Base-by-base conservation (phyloP, 2,113 vertebrate genomes). In the Tiliqua scincoides region DNA sequence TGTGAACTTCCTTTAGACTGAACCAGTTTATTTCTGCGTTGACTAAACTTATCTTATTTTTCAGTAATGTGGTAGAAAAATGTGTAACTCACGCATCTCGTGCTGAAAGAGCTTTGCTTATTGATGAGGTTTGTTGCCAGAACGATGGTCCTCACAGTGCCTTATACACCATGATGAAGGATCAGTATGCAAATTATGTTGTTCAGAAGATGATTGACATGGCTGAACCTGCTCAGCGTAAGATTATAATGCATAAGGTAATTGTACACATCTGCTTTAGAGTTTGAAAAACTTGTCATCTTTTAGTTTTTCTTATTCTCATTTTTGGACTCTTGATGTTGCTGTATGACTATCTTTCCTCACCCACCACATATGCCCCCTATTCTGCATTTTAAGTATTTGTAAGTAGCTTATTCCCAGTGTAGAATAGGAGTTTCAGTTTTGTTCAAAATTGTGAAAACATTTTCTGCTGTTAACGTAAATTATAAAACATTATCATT, bases 111-210 rank as follows among this genome's bases (percentile, higher is more conserved):
- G 98, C 98, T 57, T 95, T 99, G 89, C 97, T 99, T 80, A 99
- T 99, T 25, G 99, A 99, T 27, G 99, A 99, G 89, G 98, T 99
- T 83, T 99, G 99, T 96, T 99, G 98, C 94, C 98, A 99, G 97
- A 99, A 98, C 52, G 99, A 99, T 59, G 99, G 99, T 93, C 98
- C 99, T 91, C 99, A 99, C 96, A 99, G 98, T 95, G 98, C 99
- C 97, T 97, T 99, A 96, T 99, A 99, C 97, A 99, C 98, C 96
- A 99, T 99, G 99, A 99, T 99, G 99, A 99, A 99, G 97, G 99
- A 99, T 96, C 99, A 99, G 95, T 99, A 99, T 10, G 99, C 99
- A 95, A 99, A 99, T 93, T 99, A 99, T 0, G 99, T 99, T 10
- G 98, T 99, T 88, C 99, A 99, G 96, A 98, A 99, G 95, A 99